These are phyloP conservation scores for Cheumatopsyche charites DNA, from an alignment of 1,140 invertebrate genomes.

Conservation along the genomic window DNA sequence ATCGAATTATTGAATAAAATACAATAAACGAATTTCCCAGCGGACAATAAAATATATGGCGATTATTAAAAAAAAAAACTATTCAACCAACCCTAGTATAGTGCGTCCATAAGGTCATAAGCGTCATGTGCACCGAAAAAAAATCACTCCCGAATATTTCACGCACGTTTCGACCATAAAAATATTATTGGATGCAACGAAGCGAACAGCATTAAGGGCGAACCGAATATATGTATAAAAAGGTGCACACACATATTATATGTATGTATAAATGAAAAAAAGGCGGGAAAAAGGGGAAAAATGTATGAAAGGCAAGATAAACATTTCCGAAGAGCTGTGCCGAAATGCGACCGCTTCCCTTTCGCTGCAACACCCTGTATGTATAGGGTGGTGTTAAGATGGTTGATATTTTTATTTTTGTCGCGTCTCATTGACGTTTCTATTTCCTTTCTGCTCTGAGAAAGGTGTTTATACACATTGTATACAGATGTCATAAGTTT, in stretches of 20 bases:
- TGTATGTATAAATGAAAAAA: constrained; percentile 2
- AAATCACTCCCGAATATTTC: constrained; percentile 36
- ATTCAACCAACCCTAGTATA: not conserved
- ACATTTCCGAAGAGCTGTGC: not conserved
- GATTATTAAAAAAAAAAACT: not conserved
- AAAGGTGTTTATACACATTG: too few relatives aligned
- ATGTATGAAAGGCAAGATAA: not conserved
- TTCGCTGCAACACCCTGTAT: not conserved
- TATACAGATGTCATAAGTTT: too few relatives aligned
- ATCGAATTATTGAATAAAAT: too few relatives aligned
- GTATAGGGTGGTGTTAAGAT: too few relatives aligned
- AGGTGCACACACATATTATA: not conserved
- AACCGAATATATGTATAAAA: not conserved
- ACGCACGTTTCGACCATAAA: constrained; percentile 44
- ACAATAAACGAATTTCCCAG: not conserved
- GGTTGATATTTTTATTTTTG: too few relatives aligned
- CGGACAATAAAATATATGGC: not conserved
- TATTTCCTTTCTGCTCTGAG: too few relatives aligned
- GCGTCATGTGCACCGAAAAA: constrained; percentile 5
- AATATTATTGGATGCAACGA: constrained; percentile 49
- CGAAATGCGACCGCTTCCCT: not conserved
- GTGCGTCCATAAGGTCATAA: too few relatives aligned
- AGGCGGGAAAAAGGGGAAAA: not conserved
- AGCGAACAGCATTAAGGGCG: constrained; percentile 33
- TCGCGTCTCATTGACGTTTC: too few relatives aligned